Evolutionary conservation across 2,797 vertebrate species (phyloP).

Genomic region (Sebastes hubbsi): DNA sequence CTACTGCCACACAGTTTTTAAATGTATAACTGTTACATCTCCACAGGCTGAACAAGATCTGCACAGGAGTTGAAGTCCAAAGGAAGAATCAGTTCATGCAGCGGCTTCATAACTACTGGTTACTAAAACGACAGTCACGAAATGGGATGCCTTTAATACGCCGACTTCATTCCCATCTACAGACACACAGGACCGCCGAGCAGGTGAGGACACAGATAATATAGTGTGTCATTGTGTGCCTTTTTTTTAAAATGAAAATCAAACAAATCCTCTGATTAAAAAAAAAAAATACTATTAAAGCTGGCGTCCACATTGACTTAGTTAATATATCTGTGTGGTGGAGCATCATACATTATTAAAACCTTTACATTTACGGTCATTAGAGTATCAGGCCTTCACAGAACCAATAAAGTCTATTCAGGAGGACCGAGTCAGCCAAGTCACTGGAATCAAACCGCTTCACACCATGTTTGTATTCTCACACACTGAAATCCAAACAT

Average conservation of each 20-base stretch:
- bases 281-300: background rate
- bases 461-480: slow-evolving; percentile 24
- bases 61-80: slow-evolving; percentile 93
- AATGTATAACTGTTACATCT: slow-evolving; percentile 6
- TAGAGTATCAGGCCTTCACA: background rate
- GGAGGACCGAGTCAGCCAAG: background rate
- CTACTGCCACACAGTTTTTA: background rate
- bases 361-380: background rate
- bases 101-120: slow-evolving; percentile 97
- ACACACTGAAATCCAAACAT: slow-evolving; percentile 35
- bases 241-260: background rate
- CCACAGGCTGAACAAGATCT: slow-evolving; percentile 95
- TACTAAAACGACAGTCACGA: slow-evolving; percentile 95
- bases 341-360: background rate
- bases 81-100: slow-evolving; percentile 99
- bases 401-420: background rate
- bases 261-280: background rate
- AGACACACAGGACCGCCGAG: slow-evolving; percentile 90
- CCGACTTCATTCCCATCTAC: slow-evolving; percentile 93
- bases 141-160: slow-evolving; percentile 97
- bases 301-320: background rate
- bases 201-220: slow-evolving; percentile 82
- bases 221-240: background rate
- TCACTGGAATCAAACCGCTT: slow-evolving; percentile 17
- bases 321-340: background rate